These are phyloP conservation scores for Podarcis lilfordi DNA, from an alignment of 2,797 vertebrate genomes.

Conservation along the genomic window DNA sequence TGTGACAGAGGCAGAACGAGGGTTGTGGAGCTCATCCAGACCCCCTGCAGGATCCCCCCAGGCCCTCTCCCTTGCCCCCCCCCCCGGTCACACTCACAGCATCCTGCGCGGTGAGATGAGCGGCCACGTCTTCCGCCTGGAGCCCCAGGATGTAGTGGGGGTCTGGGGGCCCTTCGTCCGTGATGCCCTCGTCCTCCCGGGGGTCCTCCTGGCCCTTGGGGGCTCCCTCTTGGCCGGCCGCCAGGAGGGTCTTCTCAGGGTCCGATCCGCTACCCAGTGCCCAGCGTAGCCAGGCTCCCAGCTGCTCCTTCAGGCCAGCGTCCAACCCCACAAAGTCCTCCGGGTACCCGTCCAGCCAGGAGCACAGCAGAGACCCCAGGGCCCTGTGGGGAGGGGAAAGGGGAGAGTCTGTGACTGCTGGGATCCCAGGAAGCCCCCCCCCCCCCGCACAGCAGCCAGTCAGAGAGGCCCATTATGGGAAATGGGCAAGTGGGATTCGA, in stretches of 20 bases:
- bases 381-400: conserved; percentile 72
- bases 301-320: conserved; percentile 80
- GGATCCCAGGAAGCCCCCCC: no score
- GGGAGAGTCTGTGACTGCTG: no score
- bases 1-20: neutral
- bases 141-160: conserved; percentile 87
- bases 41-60: neutral
- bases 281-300: conserved; percentile 80
- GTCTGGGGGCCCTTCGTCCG: conserved; percentile 71
- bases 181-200: fast-evolving
- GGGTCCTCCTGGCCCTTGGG: no score
- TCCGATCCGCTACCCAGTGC: conserved; percentile 49
- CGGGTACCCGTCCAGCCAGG: conserved; percentile 88
- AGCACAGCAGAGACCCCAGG: conserved; percentile 84
- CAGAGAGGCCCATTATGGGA: no score
- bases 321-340: conserved; percentile 85
- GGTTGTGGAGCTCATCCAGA: no score
- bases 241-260: conserved; percentile 36
- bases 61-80: neutral
- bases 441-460: no score
- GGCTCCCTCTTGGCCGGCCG: neutral
- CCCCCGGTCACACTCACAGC: conserved; percentile 77
- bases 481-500: no score
- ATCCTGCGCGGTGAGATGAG: conserved; percentile 91
- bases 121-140: conserved; percentile 83